Conservation (phyloP, 2,888 invertebrate species). For the Polydrusus cervinus region DNA sequence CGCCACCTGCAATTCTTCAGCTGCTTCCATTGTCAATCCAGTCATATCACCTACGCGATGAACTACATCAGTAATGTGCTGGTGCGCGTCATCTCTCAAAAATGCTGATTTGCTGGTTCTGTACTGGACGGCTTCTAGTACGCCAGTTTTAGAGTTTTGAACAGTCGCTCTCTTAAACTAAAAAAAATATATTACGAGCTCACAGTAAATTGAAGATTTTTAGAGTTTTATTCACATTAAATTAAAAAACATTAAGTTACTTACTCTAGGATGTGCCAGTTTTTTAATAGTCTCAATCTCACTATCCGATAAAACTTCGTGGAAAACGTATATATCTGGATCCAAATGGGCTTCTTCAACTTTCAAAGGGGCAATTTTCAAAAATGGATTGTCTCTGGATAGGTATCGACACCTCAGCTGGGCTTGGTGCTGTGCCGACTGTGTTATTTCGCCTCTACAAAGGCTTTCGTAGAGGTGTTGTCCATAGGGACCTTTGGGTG, state of each 20-base stretch:
- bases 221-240: too few species aligned
- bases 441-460: constrained; percentile 83
- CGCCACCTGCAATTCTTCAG: constrained; percentile 97
- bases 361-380: constrained; percentile 87
- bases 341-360: constrained; percentile 82
- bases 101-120: constrained; percentile 98
- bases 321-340: constrained; percentile 89
- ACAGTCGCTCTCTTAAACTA: constrained; percentile 95
- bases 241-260: too few species aligned
- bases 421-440: constrained; percentile 69
- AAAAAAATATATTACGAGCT: too few species aligned
- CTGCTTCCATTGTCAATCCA: constrained; percentile 87
- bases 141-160: constrained; percentile 93
- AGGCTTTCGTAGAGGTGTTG: constrained; percentile 79
- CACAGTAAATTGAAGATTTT: too few species aligned
- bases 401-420: constrained; percentile 84
- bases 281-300: constrained; percentile 91
- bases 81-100: constrained; percentile 90
- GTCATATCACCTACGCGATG: constrained; percentile 90
- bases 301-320: constrained; percentile 88
- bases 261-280: constrained; percentile 90
- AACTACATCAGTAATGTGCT: constrained; percentile 82
- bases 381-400: constrained; percentile 79
- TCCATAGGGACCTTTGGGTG: constrained; percentile 57
- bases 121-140: constrained; percentile 93